Base-by-base conservation (phyloP, 2,113 vertebrate genomes). In the Lepisosteus osseus region DNA sequence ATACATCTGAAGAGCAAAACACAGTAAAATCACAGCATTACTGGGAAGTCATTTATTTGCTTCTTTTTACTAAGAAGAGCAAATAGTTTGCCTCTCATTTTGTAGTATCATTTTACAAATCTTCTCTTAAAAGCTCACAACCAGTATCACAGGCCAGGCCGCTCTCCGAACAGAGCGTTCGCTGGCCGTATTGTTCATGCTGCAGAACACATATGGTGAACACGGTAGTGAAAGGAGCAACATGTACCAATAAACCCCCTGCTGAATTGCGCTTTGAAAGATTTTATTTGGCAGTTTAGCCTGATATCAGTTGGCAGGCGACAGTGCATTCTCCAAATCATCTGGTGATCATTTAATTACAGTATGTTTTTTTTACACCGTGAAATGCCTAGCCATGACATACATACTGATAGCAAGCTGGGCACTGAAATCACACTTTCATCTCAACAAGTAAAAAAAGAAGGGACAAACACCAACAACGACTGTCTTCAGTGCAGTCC, bases 291-390 rank as follows among this genome's bases (percentile, higher is more conserved):
- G 80, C 83, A 86, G 81, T 76, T 74, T 72, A 45, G 77, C 70
- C 71, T 74, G 59, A n/a, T 74, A 77, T 78, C 78, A 84, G 82
- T 80, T 86, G 84, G 84, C 87, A 83, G 79, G 65, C 76, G n/a
- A 69, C 71, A 76, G 83, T 61, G 62, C 79, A 80, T 80, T 74
- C 72, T 82, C 77, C 80, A 79, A 77, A 82, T 84, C 80, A 78
- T 83, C 84, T 76, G 79, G 74, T 78, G 80, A 86, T 84, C 57
- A 61, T 74, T 73, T 67, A 80, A 82, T 84, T 83, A 79, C 74
- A 51, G 71, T 69, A 70, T 63, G 75, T 0, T 68, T 63, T 68
- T 75, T 59, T 59, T 69, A 69, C 61, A 68, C 73, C 54, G 67
- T 57, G 51, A 69, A 74, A 69, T 8, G 55, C 67, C 59, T 14